These are phyloP conservation scores for Seladonia tumulorum DNA, from an alignment of 2,888 invertebrate species.

Conservation along the genomic window DNA sequence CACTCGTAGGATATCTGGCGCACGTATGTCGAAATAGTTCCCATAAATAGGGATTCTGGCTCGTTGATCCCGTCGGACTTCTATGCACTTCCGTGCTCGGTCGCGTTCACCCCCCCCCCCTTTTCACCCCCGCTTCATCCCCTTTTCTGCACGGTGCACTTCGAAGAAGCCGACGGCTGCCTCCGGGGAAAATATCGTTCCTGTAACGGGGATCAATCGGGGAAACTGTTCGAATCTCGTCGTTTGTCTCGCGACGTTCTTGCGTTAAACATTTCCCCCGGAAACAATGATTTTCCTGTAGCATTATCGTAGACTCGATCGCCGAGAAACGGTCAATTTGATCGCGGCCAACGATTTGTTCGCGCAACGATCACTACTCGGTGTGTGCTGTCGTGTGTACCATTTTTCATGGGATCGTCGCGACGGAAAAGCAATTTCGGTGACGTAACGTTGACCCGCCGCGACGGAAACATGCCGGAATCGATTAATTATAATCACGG, in stretches of 20 bases:
- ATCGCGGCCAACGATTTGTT: background rate
- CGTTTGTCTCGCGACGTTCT: background rate
- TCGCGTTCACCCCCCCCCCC: background rate
- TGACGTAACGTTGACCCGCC: background rate
- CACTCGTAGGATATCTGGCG: constrained; percentile 62
- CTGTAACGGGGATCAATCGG: constrained; percentile 6
- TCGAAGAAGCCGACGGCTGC: background rate
- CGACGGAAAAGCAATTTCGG: background rate
- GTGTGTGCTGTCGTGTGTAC: background rate
- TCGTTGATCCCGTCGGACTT: constrained; percentile 8
- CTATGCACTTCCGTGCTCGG: constrained; percentile 9
- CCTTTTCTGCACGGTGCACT: background rate
- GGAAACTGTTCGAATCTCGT: background rate
- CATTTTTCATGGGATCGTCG: background rate
- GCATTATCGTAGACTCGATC: no score
- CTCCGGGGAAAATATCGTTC: background rate
- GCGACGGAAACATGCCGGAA: background rate
- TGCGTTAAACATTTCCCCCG: background rate
- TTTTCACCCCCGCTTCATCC: background rate
- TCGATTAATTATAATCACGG: constrained; percentile 7
- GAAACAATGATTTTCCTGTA: background rate
- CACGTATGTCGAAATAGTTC: constrained; percentile 68
- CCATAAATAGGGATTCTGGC: constrained; percentile 74
- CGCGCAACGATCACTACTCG: background rate
- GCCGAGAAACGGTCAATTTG: background rate